Percentiles rank a stretch among this genome's conserved stretches.
Evolutionary conservation across 2,888 invertebrate species (phyloP).

Genomic region (Coremacera marginata): DNA sequence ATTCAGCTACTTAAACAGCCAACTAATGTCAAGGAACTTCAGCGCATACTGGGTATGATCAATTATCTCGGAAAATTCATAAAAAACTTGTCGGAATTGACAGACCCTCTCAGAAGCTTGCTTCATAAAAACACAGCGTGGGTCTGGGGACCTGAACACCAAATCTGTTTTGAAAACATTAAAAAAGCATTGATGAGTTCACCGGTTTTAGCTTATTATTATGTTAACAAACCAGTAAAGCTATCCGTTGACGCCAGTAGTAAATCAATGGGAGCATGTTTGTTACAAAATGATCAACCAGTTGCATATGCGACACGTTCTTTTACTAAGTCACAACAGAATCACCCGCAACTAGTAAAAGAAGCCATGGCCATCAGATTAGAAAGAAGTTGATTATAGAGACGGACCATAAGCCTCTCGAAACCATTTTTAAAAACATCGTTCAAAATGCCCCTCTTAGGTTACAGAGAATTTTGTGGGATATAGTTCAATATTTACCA

Average conservation of each 20-base stretch:
- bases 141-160: neutral
- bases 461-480: constrained; percentile 52
- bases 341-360: constrained; percentile 36
- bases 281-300: constrained; percentile 59
- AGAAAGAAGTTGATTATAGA: constrained; percentile 47
- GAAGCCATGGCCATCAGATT: constrained; percentile 59
- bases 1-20: too few relatives aligned
- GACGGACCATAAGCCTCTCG: constrained; percentile 55
- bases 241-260: constrained; percentile 45
- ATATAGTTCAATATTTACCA: constrained; percentile 50
- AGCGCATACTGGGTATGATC: too few relatives aligned
- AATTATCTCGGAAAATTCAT: too few relatives aligned
- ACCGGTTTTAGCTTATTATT: constrained; percentile 47
- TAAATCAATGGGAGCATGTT: constrained; percentile 53
- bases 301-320: constrained; percentile 60
- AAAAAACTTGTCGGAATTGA: too few relatives aligned
- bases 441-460: constrained; percentile 44
- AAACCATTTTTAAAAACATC: constrained; percentile 51
- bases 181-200: too few relatives aligned
- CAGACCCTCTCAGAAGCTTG: too few relatives aligned
- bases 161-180: neutral
- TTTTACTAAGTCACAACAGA: constrained; percentile 42
- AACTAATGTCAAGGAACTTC: too few relatives aligned
- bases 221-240: constrained; percentile 48
- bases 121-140: neutral